Percentiles rank a stretch among this genome's conserved stretches.
phyloP scores from a whole-genome alignment of 1,140 invertebrate species.

The Drosophila chauvacae region DNA sequence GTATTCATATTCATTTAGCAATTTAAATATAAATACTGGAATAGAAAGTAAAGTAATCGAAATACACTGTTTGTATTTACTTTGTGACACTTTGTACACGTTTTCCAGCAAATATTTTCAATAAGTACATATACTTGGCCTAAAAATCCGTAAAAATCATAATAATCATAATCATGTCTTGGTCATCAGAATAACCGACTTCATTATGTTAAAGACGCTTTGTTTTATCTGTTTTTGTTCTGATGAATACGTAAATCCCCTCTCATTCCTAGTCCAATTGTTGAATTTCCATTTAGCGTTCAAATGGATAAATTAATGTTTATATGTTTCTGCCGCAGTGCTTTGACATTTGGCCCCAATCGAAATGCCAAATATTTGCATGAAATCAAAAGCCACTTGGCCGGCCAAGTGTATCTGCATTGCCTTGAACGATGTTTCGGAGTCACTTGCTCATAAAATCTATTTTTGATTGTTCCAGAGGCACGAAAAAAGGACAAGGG shows the following conservation, averaged over 20 bases:
- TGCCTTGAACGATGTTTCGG: constrained; percentile 1
- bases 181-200: not conserved
- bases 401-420: constrained; percentile 5
- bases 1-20: not conserved
- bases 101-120: not conserved
- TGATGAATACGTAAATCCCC: not conserved
- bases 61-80: not conserved
- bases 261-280: not conserved
- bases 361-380: constrained; percentile 12
- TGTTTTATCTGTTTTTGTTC: not conserved
- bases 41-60: not conserved
- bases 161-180: not conserved
- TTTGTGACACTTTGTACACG: not conserved
- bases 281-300: constrained; percentile 5
- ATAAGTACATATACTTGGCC: not conserved
- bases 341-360: not conserved
- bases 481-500: constrained; percentile 86
- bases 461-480: constrained; percentile 78
- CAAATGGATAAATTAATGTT: not conserved
- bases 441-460: constrained; percentile 30
- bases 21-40: not conserved
- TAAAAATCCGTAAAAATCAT: too few relatives aligned
- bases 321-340: constrained; percentile 6
- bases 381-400: not conserved
- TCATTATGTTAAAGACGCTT: not conserved